Base-by-base conservation (phyloP, 2,797 vertebrate species). In the Gallinago stenura region DNA sequence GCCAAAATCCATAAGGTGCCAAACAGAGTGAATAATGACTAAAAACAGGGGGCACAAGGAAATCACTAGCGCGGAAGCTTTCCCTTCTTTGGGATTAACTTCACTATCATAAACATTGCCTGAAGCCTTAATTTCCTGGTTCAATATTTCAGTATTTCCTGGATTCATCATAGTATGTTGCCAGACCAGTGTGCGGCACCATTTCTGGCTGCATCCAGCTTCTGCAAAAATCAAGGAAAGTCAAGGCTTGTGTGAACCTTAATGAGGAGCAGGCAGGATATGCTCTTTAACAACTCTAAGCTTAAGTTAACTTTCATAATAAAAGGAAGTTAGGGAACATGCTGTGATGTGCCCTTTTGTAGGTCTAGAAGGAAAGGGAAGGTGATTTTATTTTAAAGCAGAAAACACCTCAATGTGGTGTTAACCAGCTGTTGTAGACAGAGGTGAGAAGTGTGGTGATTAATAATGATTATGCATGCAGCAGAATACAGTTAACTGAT, bases 391-490 rank as follows among this genome's bases (percentile, higher is more conserved):
- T 87, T 95, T 80, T 68, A 37, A 81, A 93, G 73, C 37, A 92
- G 65, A 66, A 89, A 95, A 90, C 80, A 80, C 95, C 83, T 95
- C 90, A 77, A 24, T 84, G 60, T 94, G 94, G 45, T 87, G 56
- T 77, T 95, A 65, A 65, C 45, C 80, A 94, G 73, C 84, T 97
- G 87, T 83, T 78, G 60, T 92, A 89, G 83, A 66, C 35, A 66
- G 54, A 76, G 10, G 28, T 84, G 48, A 84, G 20, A 89, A 89
- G 50, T 76, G 15, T 88, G 35, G 70, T 93, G 56, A 26, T 88
- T 73, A 87, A 89, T 62, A 81, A 48, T 85, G 60, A 84, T 92
- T 83, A 39, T 95, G 64, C 43, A 43, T 83, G 39, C 66, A 93
- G 82, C 43, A 69, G 56, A 95, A 71, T 66, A 58, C 53, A 83